phyloP scores from a whole-genome alignment of 2,797 vertebrate genomes.

The Enteromius thamalakanensis region DNA sequence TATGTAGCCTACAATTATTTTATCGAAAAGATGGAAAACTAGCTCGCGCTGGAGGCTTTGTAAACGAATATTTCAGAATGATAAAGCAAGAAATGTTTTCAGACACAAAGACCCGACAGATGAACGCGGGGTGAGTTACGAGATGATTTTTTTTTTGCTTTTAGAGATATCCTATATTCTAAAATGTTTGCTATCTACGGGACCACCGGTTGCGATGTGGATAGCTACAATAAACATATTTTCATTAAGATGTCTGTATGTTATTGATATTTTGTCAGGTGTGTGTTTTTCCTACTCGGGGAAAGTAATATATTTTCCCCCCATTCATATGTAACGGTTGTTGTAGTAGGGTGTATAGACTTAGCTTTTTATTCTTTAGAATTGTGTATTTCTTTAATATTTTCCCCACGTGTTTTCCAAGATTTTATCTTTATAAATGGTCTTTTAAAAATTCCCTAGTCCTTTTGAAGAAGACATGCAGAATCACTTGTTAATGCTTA shows the following conservation, averaged over 20 bases:
- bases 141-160: background rate
- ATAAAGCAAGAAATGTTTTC: background rate
- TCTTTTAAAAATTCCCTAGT: background rate
- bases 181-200: background rate
- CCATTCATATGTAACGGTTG: background rate
- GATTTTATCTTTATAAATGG: background rate
- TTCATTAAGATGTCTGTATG: background rate
- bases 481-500: background rate
- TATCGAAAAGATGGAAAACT: conserved; percentile 1
- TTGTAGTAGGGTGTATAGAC: background rate
- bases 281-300: background rate
- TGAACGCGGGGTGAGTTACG: background rate
- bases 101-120: background rate
- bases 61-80: conserved; percentile 24
- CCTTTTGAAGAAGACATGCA: background rate
- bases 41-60: background rate
- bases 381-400: background rate
- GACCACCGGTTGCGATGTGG: background rate
- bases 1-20: background rate
- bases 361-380: background rate
- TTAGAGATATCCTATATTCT: background rate
- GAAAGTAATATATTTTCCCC: background rate
- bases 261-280: background rate
- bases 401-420: background rate
- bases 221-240: background rate